Base-by-base conservation (phyloP, 35 echinoderm and acorn worm genomes). In the Ophioderma brevispina region DNA sequence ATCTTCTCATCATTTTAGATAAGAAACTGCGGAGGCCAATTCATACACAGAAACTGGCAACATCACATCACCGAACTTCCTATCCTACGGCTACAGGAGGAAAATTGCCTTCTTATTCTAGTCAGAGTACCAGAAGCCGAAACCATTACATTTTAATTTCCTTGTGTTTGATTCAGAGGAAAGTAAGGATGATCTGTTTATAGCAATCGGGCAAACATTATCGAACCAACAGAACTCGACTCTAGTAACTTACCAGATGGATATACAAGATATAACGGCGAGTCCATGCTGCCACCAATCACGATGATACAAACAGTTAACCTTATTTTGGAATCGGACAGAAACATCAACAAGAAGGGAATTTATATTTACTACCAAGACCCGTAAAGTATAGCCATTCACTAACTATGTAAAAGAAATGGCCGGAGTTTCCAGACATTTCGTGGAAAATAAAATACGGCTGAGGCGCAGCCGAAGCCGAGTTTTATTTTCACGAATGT, bases 281-380 rank as follows among this genome's bases (percentile, higher is more conserved):
- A 37, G 11, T 23, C 42, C 25, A 19, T 19, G 30, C 50, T 6
- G 50, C 36, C 23, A 82, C 25, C 1, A 50, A 76, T 82, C 1
- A 76, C n/a, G n/a, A n/a, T n/a, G n/a, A 0, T 77, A 59, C 64
- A 90, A 90, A 38, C 89, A 90, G 40, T 0, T 90, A 21, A 82
- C 81, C 0, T 77, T 90, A 38, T 49, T 70, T 21, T 90, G 89
- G 39, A 83, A 32, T 40, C 89, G 25, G 89, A 90, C 43, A n/a
- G 35, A 13, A 90, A 90, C n/a, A 76, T 90, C 13, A 34, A 39
- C 11, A 84, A 80, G 37, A 6, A 6, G 14, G 89, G 89, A 3
- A 84, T 83, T 37, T 38, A 59, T 37, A 90, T 90, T 35, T 38
- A 23, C 11, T 90, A 90, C 43, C 32, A 50, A 83, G 55, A 35